A percentile compares a stretch with the other conserved stretches of the same genome.
Conservation (phyloP, 1,140 invertebrate genomes). For the Eumaeus atala region DNA sequence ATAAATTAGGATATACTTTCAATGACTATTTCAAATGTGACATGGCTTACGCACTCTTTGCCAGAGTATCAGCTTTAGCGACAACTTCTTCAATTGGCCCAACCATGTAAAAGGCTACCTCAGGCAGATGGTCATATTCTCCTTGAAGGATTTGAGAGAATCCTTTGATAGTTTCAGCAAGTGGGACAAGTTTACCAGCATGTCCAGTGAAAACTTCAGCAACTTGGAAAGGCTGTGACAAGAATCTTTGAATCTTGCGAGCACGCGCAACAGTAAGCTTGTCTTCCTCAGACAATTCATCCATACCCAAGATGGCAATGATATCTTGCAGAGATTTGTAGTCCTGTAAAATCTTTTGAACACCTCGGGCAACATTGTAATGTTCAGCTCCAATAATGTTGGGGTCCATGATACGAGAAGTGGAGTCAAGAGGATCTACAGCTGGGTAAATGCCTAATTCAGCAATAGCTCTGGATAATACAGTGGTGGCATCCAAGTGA, state of each 20-base stretch:
- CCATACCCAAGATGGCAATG: constrained; percentile 99
- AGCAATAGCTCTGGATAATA: constrained; percentile 96
- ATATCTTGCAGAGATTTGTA: constrained; percentile 98
- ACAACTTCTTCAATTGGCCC: constrained; percentile 97
- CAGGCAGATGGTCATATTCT: constrained; percentile 96
- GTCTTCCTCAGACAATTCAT: constrained; percentile 99
- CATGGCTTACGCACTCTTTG: constrained; percentile 72
- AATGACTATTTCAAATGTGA: constrained; percentile 92
- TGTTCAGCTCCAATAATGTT: constrained; percentile 97
- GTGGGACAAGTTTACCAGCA: constrained; percentile 92
- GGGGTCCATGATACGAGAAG: constrained; percentile 98
- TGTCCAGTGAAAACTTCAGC: constrained; percentile 96
- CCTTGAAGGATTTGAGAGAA: constrained; percentile 86
- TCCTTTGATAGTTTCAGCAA: constrained; percentile 92
- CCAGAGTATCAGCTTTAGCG: constrained; percentile 91
- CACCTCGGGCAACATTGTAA: constrained; percentile 95
- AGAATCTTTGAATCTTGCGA: constrained; percentile 97
- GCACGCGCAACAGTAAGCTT: constrained; percentile 97
- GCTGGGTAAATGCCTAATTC: constrained; percentile 96
- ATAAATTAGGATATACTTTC: constrained; percentile 42
- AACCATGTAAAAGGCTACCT: constrained; percentile 99
- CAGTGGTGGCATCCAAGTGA: constrained; percentile 99
- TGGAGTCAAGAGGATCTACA: constrained; percentile 99
- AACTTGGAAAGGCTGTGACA: constrained; percentile 97
- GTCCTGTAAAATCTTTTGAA: constrained; percentile 98